phyloP scores from a whole-genome alignment of 2,113 vertebrate species.

The Leptobrachium ailaonicum region DNA sequence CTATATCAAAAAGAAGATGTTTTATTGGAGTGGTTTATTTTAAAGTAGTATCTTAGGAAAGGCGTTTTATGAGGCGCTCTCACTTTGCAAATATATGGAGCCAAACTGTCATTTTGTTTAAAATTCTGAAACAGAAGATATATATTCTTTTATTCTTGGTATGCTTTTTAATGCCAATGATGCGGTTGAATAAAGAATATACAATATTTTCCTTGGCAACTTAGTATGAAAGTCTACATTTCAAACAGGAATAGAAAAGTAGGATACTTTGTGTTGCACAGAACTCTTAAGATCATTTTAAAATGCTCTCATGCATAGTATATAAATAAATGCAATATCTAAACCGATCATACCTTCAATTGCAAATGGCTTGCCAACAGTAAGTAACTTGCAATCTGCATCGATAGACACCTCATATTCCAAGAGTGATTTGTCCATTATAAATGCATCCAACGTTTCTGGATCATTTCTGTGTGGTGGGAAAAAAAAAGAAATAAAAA shows the following conservation, averaged over 20 bases:
- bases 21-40: too few relatives aligned
- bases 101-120: too few relatives aligned
- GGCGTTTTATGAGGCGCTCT: too few relatives aligned
- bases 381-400: slow-evolving; percentile 94
- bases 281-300: neutral
- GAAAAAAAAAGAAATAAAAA: slow-evolving; percentile 1
- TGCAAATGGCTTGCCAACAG: slow-evolving; percentile 95
- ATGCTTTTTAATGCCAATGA: too few relatives aligned
- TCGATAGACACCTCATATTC: slow-evolving; percentile 98
- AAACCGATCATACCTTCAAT: slow-evolving; percentile 86
- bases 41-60: too few relatives aligned
- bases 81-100: too few relatives aligned
- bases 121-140: too few relatives aligned
- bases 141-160: too few relatives aligned
- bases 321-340: neutral
- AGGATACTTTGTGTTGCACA: neutral
- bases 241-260: neutral
- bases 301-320: neutral
- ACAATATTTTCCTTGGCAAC: too few relatives aligned
- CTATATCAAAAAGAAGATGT: too few relatives aligned
- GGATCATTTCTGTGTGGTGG: slow-evolving; percentile 82
- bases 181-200: too few relatives aligned
- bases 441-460: slow-evolving; percentile 94
- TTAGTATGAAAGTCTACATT: too few relatives aligned
- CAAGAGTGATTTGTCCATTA: slow-evolving; percentile 98